These are phyloP conservation scores for Caenorhabditis sp. DNA, from an alignment of 2,888 invertebrate species.

Conservation along the genomic window DNA sequence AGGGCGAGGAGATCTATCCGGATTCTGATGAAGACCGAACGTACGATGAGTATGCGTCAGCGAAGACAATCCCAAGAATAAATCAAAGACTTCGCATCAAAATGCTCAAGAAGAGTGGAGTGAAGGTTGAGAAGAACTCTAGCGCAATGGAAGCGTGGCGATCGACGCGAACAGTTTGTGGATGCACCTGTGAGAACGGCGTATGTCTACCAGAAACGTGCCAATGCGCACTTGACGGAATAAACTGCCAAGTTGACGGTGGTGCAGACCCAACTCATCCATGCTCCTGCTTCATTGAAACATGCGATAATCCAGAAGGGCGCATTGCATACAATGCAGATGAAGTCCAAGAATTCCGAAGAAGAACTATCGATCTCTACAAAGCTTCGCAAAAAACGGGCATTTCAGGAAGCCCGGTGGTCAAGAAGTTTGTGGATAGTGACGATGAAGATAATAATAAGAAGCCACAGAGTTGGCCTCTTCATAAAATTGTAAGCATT, in stretches of 20 bases:
- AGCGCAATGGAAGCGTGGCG: slow-evolving; percentile 36
- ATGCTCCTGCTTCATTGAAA: slow-evolving; percentile 44
- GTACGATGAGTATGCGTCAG: slow-evolving; percentile 42
- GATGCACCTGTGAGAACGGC: slow-evolving; percentile 70
- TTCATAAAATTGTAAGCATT: not conserved
- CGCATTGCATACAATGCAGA: slow-evolving; percentile 53
- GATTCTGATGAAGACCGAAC: slow-evolving; percentile 48
- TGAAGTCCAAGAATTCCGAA: slow-evolving; percentile 35
- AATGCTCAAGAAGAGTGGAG: slow-evolving; percentile 60
- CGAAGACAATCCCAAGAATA: slow-evolving; percentile 16
- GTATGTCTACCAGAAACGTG: slow-evolving; percentile 69
- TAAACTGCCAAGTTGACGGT: slow-evolving; percentile 67
- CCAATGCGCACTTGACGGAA: slow-evolving; percentile 63
- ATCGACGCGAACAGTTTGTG: slow-evolving; percentile 60
- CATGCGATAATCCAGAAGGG: slow-evolving; percentile 58
- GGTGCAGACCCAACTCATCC: slow-evolving; percentile 34
- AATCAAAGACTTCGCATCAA: slow-evolving; percentile 32
- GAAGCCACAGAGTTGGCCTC: not conserved
- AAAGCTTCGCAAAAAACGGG: slow-evolving; percentile 41
- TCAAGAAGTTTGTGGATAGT: slow-evolving; percentile 52
- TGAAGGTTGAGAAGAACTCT: slow-evolving; percentile 42
- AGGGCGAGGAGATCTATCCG: slow-evolving; percentile 55
- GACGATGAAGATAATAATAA: slow-evolving; percentile 47
- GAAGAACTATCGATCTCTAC: slow-evolving; percentile 44
- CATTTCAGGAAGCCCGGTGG: slow-evolving; percentile 43